Evolutionary conservation across 1,140 invertebrate genomes (phyloP), one percentile per base, ranked within the genome.

Genomic region (Mizuhopecten yessoensis): DNA sequence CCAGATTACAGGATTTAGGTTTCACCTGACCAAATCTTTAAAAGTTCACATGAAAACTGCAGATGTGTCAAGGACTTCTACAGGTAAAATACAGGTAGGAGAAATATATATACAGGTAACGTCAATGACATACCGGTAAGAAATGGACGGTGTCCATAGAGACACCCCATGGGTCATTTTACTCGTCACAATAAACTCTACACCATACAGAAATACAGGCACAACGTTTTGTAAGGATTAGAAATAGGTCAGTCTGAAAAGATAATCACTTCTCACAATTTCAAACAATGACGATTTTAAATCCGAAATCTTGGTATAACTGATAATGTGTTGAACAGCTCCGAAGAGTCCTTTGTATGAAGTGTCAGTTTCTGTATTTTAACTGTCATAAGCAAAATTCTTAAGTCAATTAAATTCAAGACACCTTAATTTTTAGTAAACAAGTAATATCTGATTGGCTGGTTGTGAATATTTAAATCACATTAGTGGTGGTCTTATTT

Each of bases 1-100:
- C 57, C 57, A n/a, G 57, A 75, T 75, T 75, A 75, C 57, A 75
- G 57, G 57, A 75, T 29, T 75, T 75, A 75, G 11, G 29, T 75
- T 75, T 75, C 57, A n/a, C 57, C n/a, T n/a, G 57, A 75, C 57
- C n/a, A 75, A 75, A 75, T 7, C 45, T 39, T 45, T 75, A 29
- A 75, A 75, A 57, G 45, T n/a, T 75, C 57, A 75, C 57, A 1
- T 29, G 57, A 75, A 75, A 75, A 29, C 57, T 75, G 57, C 57
- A 75, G 57, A 29, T 5, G 57, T n/a, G 57, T 75, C 23, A 75
- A n/a, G 57, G 57, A 75, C 57, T 75, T 75, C 57, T 45, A 75
- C 57, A 75, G 57, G 57, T 75, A 75, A 75, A 39, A 75, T 29
- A 75, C n/a, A 75, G 23, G n/a, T n/a, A 29, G 23, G 17, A 17